A percentile compares a stretch with the other conserved stretches of the same genome.
Conservation (phyloP, 2,888 invertebrate genomes). For the Brachycybe producta region DNA sequence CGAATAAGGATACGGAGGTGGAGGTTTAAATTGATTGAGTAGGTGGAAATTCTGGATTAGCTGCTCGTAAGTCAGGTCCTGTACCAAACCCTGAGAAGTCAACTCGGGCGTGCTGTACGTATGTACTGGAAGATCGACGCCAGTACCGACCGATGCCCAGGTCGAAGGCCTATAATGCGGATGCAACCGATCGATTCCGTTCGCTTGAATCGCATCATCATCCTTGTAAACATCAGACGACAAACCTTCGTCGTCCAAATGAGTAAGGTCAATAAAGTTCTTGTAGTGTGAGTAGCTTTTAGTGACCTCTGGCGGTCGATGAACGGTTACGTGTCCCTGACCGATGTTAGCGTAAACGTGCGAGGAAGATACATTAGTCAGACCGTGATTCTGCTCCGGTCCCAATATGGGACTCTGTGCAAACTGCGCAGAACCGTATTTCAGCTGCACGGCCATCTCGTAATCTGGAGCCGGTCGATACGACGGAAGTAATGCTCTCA, state of each 20-base stretch:
- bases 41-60: conserved; percentile 41
- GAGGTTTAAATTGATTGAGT: conserved; percentile 62
- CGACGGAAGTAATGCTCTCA: conserved; percentile 28
- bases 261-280: conserved; percentile 27
- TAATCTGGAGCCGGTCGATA: conserved; percentile 81
- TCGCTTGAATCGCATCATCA: neutral
- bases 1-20: conserved; percentile 68
- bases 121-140: conserved; percentile 19
- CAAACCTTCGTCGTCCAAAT: conserved; percentile 21
- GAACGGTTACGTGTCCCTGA: neutral
- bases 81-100: conserved; percentile 26
- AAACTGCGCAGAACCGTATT: conserved; percentile 33
- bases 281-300: conserved; percentile 26
- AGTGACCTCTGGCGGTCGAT: conserved; percentile 15
- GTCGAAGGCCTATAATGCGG: conserved; percentile 5
- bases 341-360: conserved; percentile 4
- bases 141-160: conserved; percentile 8
- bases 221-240: conserved; percentile 1
- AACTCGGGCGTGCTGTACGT: conserved; percentile 34
- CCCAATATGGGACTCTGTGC: no score
- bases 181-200: neutral
- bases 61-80: conserved; percentile 23
- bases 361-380: conserved; percentile 20
- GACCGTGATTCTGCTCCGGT: no score
- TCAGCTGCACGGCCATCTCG: conserved; percentile 80